Percentiles rank a stretch among this genome's conserved stretches.
These are phyloP conservation scores for Belonocnema kinseyi DNA, from an alignment of 1,140 invertebrate genomes.

Conservation along the genomic window DNA sequence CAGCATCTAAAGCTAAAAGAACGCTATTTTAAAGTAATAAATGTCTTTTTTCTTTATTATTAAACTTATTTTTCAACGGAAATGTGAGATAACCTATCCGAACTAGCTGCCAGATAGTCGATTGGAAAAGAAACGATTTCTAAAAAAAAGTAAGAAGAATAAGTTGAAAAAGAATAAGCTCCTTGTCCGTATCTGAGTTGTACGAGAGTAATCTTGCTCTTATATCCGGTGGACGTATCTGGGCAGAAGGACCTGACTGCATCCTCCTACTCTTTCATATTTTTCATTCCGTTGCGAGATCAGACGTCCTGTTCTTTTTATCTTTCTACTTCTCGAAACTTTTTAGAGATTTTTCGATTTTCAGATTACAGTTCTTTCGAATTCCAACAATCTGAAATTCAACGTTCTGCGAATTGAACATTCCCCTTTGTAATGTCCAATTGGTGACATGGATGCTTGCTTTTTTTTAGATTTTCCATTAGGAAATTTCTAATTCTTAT, in stretches of 20 bases:
- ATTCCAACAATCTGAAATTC: slow-evolving; percentile 42
- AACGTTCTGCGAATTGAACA: slow-evolving; percentile 43
- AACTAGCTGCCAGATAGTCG: slow-evolving; percentile 42
- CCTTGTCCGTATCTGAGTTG: slow-evolving; percentile 16
- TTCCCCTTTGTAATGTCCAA: no score
- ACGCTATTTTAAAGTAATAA: no score
- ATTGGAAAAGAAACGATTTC: background rate
- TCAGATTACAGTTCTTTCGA: slow-evolving; percentile 32
- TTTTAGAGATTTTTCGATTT: slow-evolving; percentile 34
- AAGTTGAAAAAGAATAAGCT: slow-evolving; percentile 10
- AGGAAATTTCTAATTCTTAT: no score
- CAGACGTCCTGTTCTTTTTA: slow-evolving; percentile 34
- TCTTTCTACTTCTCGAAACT: slow-evolving; percentile 31
- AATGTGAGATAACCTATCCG: slow-evolving; percentile 32
- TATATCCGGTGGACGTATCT: slow-evolving; percentile 32
- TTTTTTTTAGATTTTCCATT: no score
- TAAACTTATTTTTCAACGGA: slow-evolving; percentile 30
- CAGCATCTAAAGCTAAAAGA: background rate
- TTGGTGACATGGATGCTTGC: no score
- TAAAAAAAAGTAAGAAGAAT: slow-evolving; percentile 8
- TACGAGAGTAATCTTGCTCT: slow-evolving; percentile 34
- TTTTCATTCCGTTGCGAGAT: slow-evolving; percentile 29
- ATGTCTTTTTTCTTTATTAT: slow-evolving; percentile 2
- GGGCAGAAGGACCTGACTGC: slow-evolving; percentile 14
- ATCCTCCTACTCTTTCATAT: slow-evolving; percentile 25